Percentiles rank a stretch among this genome's conserved stretches.
Conservation (phyloP, 2,888 invertebrate species). For the Autographa gamma region DNA sequence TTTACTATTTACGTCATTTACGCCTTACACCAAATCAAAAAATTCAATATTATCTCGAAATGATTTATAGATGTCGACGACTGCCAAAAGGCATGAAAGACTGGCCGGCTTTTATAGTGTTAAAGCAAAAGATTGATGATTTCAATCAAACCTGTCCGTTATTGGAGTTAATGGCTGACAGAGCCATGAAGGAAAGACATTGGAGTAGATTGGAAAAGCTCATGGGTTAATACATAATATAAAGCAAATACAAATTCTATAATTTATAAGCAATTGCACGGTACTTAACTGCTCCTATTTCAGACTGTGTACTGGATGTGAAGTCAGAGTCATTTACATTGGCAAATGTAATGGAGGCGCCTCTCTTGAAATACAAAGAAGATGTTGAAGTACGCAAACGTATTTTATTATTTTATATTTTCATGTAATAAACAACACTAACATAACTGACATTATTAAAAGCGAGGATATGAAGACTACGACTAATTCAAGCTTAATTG, state of each 20-base stretch:
- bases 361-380: constrained; percentile 94
- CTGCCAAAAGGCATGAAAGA: constrained; percentile 95
- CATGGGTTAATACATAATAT: constrained; percentile 73
- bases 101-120: constrained; percentile 95
- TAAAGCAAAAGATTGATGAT: constrained; percentile 96
- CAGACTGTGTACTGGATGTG: constrained; percentile 92
- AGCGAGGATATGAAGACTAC: no score
- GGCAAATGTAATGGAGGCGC: constrained; percentile 95
- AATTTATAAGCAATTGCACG: background rate
- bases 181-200: constrained; percentile 94
- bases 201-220: constrained; percentile 90
- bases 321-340: constrained; percentile 94
- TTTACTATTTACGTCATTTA: no score
- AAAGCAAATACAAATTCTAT: background rate
- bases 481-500: no score
- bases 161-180: constrained; percentile 96
- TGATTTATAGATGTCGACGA: constrained; percentile 91
- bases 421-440: background rate
- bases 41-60: no score
- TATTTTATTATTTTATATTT: background rate
- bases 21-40: no score
- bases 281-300: background rate
- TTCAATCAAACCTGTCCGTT: constrained; percentile 96
- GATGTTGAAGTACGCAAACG: constrained; percentile 92
- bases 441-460: no score